Percentiles rank a stretch among this genome's conserved stretches.
Evolutionary conservation across 2,888 invertebrate species (phyloP).

Genomic region (Eupithecia exiguata): DNA sequence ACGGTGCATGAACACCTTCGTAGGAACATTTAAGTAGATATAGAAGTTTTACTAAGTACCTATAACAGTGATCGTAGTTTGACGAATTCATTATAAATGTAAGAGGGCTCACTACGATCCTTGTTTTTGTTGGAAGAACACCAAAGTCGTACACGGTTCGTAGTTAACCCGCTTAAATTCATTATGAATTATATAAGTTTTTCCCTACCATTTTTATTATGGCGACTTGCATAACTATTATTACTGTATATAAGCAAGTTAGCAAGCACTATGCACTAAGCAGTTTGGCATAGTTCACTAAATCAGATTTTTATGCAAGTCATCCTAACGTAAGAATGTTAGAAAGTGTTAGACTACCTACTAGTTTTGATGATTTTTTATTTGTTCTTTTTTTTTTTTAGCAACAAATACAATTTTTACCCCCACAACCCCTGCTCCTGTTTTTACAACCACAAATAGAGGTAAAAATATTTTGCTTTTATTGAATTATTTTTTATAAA

Average conservation of each 20-base stretch:
- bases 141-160: neutral
- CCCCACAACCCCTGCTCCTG: slow-evolving; percentile 15
- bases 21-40: neutral
- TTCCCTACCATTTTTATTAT: neutral
- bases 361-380: neutral
- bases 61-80: neutral
- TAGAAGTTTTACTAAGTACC: neutral
- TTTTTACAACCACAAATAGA: slow-evolving; percentile 21
- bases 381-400: neutral
- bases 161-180: neutral
- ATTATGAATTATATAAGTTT: neutral
- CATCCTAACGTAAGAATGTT: neutral
- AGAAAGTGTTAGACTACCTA: neutral
- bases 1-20: neutral
- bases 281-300: neutral
- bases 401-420: slow-evolving; percentile 15
- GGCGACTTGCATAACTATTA: neutral
- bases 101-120: neutral
- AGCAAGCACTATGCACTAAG: neutral
- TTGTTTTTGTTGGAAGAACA: neutral
- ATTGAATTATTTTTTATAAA: neutral
- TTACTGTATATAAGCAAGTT: neutral
- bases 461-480: slow-evolving; percentile 13
- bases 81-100: neutral
- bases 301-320: no score